Evolutionary conservation across 2,113 vertebrate species (phyloP).

Genomic region (Lathamus discolor): DNA sequence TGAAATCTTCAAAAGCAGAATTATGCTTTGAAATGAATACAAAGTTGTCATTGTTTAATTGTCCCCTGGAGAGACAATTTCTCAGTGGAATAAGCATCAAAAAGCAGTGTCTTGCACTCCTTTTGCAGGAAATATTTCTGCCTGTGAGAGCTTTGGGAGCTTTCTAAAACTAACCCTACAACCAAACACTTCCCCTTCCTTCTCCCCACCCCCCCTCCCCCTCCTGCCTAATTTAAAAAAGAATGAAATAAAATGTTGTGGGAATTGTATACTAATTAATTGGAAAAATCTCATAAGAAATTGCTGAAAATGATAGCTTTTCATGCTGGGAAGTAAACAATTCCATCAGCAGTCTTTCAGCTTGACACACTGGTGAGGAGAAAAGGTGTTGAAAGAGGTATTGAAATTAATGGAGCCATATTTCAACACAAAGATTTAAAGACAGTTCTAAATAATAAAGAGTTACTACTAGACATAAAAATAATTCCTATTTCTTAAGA

Average conservation of each 20-base stretch:
- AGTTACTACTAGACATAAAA: not conserved
- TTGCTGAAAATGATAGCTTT: not conserved
- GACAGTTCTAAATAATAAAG: not conserved
- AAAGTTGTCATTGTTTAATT: not conserved
- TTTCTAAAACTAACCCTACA: not conserved
- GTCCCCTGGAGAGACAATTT: not conserved
- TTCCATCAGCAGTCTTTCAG: not conserved
- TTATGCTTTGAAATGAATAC: not conserved
- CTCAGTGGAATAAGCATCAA: not conserved
- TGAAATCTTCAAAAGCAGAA: slow-evolving; percentile 10
- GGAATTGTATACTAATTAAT: not conserved
- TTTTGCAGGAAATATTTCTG: not conserved
- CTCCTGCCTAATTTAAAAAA: not conserved
- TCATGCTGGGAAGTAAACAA: not conserved
- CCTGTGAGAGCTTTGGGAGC: not conserved
- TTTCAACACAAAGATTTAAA: not conserved
- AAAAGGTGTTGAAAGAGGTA: not conserved
- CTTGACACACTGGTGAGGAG: not conserved
- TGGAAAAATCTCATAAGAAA: not conserved
- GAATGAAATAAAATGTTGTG: too few relatives aligned
- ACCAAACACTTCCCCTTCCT: not conserved
- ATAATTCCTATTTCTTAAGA: not conserved
- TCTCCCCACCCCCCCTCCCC: not conserved
- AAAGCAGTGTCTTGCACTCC: not conserved
- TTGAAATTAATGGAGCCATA: not conserved